Conservation (phyloP, 2,888 invertebrate genomes). For the Neoscelio sp. region DNA sequence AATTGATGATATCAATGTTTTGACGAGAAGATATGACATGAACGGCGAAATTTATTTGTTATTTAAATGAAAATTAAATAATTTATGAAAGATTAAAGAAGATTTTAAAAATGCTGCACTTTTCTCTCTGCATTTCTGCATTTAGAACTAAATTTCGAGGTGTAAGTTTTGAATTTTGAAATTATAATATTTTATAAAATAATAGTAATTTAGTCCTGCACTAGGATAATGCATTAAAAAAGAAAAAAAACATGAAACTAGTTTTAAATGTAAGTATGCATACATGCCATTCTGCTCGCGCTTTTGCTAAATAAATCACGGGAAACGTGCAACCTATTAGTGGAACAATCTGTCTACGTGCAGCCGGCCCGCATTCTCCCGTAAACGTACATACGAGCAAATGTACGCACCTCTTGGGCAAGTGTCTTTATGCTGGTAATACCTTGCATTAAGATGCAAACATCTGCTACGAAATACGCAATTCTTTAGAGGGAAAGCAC, state of each 20-base stretch:
- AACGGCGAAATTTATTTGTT: too few relatives aligned
- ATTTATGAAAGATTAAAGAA: too few relatives aligned
- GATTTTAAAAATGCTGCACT: too few relatives aligned
- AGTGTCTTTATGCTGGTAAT: conserved; percentile 20
- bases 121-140: too few relatives aligned
- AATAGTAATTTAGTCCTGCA: too few relatives aligned
- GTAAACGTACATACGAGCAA: conserved; percentile 11
- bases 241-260: conserved; percentile 29
- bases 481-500: background rate
- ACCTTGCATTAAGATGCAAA: conserved; percentile 13
- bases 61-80: too few relatives aligned
- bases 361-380: conserved; percentile 32
- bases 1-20: too few relatives aligned
- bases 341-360: conserved; percentile 37
- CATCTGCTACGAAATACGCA: background rate
- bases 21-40: too few relatives aligned
- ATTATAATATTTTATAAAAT: too few relatives aligned
- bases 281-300: background rate
- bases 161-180: too few relatives aligned
- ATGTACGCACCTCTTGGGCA: conserved; percentile 3
- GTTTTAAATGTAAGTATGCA: conserved; percentile 32
- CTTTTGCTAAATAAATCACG: conserved; percentile 32
- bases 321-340: conserved; percentile 41
- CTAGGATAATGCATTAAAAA: conserved; percentile 19
- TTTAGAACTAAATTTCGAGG: too few relatives aligned